These are phyloP conservation scores for Drosophila nr. fundita DNA, from an alignment of 2,888 invertebrate species.

Conservation along the genomic window DNA sequence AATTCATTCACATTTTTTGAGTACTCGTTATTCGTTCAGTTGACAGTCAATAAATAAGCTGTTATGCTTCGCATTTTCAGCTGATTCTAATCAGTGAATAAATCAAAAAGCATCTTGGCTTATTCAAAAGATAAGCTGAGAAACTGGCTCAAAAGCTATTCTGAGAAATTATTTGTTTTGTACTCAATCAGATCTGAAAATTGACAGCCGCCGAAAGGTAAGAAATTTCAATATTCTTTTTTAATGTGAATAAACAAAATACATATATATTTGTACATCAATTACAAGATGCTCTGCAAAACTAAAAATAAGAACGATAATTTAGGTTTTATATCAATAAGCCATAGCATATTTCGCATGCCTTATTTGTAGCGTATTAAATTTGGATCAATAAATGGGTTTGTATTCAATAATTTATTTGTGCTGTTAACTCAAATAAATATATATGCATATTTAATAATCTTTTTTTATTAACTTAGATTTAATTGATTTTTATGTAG, in stretches of 20 bases:
- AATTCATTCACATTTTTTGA: not conserved
- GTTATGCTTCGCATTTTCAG: not conserved
- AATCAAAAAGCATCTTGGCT: not conserved
- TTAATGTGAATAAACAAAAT: no score
- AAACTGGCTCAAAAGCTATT: no score
- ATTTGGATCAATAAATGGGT: not conserved
- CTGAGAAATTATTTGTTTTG: no score
- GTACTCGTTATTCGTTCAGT: not conserved
- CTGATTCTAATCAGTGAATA: not conserved
- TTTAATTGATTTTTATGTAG: slow-evolving; percentile 12
- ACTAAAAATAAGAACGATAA: not conserved
- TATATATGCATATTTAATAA: not conserved
- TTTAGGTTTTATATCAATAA: not conserved
- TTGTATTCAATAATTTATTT: not conserved
- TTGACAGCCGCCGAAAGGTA: not conserved
- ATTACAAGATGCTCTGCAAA: slow-evolving; percentile 18
- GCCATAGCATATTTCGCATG: slow-evolving; percentile 31
- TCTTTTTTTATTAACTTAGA: not conserved
- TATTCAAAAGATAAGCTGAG: not conserved
- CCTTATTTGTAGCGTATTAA: slow-evolving; percentile 31
- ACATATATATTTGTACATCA: not conserved
- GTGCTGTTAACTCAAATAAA: not conserved
- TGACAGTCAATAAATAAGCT: not conserved
- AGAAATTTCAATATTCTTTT: no score
- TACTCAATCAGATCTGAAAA: not conserved